Percentiles rank a stretch among this genome's conserved stretches.
These are phyloP conservation scores for Steatornis caripensis DNA, from an alignment of 2,113 vertebrate genomes.

Conservation along the genomic window DNA sequence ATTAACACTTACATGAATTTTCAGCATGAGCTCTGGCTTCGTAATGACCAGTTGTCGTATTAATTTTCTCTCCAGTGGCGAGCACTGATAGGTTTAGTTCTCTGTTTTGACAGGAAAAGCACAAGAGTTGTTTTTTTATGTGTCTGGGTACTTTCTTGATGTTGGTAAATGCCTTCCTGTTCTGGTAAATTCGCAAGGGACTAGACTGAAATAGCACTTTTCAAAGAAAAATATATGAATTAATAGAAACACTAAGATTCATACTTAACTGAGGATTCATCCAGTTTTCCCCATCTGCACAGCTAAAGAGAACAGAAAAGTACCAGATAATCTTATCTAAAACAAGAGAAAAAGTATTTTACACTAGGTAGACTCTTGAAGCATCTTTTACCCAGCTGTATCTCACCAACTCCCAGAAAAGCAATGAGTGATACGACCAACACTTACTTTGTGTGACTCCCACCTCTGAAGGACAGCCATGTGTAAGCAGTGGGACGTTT, in stretches of 20 bases:
- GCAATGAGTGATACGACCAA: background rate
- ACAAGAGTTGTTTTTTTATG: background rate
- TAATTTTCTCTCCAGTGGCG: background rate
- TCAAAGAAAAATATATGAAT: background rate
- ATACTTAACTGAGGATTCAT: background rate
- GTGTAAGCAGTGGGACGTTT: background rate
- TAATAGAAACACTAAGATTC: background rate
- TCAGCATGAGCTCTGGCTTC: background rate
- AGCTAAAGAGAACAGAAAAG: background rate
- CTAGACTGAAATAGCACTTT: background rate
- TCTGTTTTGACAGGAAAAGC: background rate
- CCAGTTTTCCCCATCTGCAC: background rate
- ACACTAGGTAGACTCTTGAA: background rate
- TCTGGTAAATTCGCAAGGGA: background rate
- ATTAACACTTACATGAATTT: background rate
- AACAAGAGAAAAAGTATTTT: background rate
- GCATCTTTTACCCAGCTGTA: background rate
- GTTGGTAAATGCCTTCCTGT: background rate
- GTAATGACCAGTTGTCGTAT: background rate
- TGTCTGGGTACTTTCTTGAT: background rate
- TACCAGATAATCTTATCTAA: background rate
- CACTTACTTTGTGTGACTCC: background rate
- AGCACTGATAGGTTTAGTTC: background rate
- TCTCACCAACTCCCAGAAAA: background rate
- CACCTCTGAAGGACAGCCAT: background rate